Evolutionary conservation across 2,888 invertebrate species (phyloP).

Genomic region (Torymus tubicola): DNA sequence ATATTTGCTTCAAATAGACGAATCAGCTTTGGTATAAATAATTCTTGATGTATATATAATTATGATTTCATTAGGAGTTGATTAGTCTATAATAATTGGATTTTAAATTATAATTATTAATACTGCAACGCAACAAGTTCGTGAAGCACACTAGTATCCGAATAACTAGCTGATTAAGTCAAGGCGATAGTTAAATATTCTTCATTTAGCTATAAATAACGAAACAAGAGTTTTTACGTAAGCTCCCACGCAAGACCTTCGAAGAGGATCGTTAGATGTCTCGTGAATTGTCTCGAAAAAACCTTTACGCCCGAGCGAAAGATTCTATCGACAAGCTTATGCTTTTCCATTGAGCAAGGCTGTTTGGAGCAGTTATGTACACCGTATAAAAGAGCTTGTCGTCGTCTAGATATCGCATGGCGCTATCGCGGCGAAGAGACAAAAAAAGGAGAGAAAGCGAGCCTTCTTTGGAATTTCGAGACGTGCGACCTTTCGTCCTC

Average conservation of each 20-base stretch:
- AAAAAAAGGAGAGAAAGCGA: slow-evolving; percentile 34
- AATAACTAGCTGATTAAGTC: too few relatives aligned
- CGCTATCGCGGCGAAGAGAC: slow-evolving; percentile 32
- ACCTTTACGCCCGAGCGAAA: slow-evolving; percentile 29
- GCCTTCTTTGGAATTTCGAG: slow-evolving; percentile 46
- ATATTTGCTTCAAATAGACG: too few relatives aligned
- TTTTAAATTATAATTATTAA: too few relatives aligned
- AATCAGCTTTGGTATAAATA: too few relatives aligned
- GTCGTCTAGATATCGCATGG: slow-evolving; percentile 34
- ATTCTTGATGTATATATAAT: too few relatives aligned
- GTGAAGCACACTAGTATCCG: too few relatives aligned
- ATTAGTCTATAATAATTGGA: too few relatives aligned
- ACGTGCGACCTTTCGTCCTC: slow-evolving; percentile 11
- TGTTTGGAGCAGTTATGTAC: slow-evolving; percentile 38
- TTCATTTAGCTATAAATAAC: too few relatives aligned
- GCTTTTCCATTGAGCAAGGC: slow-evolving; percentile 34
- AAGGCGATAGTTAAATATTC: too few relatives aligned
- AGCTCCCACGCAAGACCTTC: slow-evolving; percentile 11
- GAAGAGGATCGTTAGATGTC: slow-evolving; percentile 23
- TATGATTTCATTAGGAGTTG: too few relatives aligned
- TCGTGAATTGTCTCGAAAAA: slow-evolving; percentile 26
- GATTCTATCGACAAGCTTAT: slow-evolving; percentile 51
- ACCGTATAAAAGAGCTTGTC: slow-evolving; percentile 24
- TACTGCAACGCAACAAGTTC: too few relatives aligned
- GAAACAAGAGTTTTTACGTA: background rate